Percentiles rank a stretch among this genome's conserved stretches.
These are phyloP conservation scores for Lepeophtheirus salmonis DNA, from an alignment of 1,140 invertebrate species.

Conservation along the genomic window DNA sequence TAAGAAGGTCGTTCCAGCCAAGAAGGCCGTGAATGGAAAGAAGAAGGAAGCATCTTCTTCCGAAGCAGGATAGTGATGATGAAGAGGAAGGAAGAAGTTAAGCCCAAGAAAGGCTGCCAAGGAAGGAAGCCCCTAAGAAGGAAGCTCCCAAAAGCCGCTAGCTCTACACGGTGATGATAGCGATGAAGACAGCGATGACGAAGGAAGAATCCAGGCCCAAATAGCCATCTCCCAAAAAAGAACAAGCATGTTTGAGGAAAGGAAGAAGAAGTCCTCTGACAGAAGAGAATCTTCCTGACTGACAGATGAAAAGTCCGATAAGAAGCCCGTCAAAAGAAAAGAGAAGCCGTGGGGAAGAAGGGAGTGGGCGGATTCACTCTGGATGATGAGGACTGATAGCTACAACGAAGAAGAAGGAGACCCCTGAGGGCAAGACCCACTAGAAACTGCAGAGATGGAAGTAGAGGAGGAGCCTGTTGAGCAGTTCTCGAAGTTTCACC, in stretches of 20 bases:
- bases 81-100: background rate
- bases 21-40: conserved; percentile 5
- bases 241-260: background rate
- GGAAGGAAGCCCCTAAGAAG: background rate
- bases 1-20: background rate
- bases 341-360: background rate
- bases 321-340: background rate
- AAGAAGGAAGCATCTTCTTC: conserved; percentile 3
- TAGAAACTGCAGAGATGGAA: background rate
- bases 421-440: background rate
- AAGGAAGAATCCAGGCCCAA: background rate
- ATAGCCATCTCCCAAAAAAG: background rate
- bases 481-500: too few relatives aligned
- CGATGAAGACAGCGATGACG: conserved; percentile 9
- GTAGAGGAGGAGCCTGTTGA: background rate
- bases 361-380: background rate
- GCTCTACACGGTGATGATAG: background rate
- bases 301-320: background rate
- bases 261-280: background rate
- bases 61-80: conserved; percentile 3
- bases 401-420: background rate
- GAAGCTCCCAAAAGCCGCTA: background rate
- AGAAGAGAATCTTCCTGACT: background rate
- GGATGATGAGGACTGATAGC: background rate
- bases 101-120: background rate